Conservation (phyloP, 1,140 invertebrate genomes). For the Drosophila orosa region DNA sequence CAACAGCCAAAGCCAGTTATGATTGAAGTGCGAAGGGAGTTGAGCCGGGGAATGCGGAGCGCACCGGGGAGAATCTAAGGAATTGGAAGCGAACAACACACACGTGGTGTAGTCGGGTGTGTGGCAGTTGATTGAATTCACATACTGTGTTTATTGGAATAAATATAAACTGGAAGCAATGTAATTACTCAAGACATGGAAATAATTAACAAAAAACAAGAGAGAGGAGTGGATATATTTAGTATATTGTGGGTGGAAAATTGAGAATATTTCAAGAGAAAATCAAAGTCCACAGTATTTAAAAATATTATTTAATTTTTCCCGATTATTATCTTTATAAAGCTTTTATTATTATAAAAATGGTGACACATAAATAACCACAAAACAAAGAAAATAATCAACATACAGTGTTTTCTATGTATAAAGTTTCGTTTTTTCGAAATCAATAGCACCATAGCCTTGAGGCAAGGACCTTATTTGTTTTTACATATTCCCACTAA, state of each 20-base stretch:
- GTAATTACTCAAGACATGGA: slow-evolving; percentile 2
- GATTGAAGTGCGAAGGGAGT: slow-evolving; percentile 20
- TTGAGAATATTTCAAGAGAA: neutral
- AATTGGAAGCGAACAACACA: slow-evolving; percentile 9
- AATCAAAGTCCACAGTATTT: neutral
- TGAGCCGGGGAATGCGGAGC: neutral
- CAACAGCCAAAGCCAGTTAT: slow-evolving; percentile 36
- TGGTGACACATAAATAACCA: neutral
- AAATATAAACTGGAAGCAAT: slow-evolving; percentile 11
- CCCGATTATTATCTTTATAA: neutral
- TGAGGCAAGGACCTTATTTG: slow-evolving; percentile 9
- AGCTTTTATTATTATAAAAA: neutral
- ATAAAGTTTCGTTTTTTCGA: slow-evolving; percentile 1
- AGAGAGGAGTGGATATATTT: neutral
- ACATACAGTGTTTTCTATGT: neutral
- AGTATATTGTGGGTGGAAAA: neutral
- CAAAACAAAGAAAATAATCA: slow-evolving; percentile 4
- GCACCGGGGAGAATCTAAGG: neutral
- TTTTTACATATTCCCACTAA: slow-evolving; percentile 4
- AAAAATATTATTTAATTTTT: neutral
- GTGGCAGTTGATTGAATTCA: slow-evolving; percentile 26
- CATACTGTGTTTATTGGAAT: slow-evolving; percentile 2
- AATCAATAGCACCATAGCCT: slow-evolving; percentile 1
- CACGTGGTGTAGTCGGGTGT: slow-evolving; percentile 10
- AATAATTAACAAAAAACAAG: slow-evolving; percentile 5